Base-by-base conservation (phyloP, 1,140 invertebrate species). In the Drosophila oshimai region DNA sequence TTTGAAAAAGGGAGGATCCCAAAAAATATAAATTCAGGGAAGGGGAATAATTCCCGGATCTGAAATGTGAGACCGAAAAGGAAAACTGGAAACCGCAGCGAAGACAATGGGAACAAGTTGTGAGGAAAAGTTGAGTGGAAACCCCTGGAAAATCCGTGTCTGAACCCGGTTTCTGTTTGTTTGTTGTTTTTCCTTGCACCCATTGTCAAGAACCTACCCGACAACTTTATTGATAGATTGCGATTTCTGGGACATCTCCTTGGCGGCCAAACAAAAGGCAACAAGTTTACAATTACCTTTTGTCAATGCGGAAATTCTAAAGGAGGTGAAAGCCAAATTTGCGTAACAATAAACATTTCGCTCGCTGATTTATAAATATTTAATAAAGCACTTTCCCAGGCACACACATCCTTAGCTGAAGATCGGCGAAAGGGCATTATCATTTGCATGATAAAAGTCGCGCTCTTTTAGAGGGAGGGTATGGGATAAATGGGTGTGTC, bases 141-240 rank as follows among this genome's bases (percentile, higher is more conserved):
- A 69, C 47, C 65, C 70, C 50, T 58, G 79, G 60, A 74, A 83
- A 79, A 80, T 76, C 51, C 64, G 45, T 17, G 33, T 42, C 44
- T 47, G 22, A 37, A 41, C 50, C 39, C 39, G 9, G 12, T 10
- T 10, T 29, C 9, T 28, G 36, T 44, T 54, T 68, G 39, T 53
- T 72, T 80, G 39, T 64, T 75, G 33, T 51, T 55, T 54, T 22
- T 6, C 34, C 17, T 9, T 69, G 33, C 61, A 65, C 34, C 67
- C 31, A 69, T 70, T 70, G 41, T 57, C 12, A 10, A 17, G 45
- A 65, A 44, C 36, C 37, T 34, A 62, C 54, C 37, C 58, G 7
- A 62, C 79, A 50, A 72, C 75, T 75, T 84, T 87, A 86, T 86
- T 87, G 80, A 86, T 87, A 86, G 71, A 86, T 86, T 87, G 76